These are phyloP conservation scores for Orientallactaga bullata DNA, from an alignment of 2,113 vertebrate species.

Conservation along the genomic window DNA sequence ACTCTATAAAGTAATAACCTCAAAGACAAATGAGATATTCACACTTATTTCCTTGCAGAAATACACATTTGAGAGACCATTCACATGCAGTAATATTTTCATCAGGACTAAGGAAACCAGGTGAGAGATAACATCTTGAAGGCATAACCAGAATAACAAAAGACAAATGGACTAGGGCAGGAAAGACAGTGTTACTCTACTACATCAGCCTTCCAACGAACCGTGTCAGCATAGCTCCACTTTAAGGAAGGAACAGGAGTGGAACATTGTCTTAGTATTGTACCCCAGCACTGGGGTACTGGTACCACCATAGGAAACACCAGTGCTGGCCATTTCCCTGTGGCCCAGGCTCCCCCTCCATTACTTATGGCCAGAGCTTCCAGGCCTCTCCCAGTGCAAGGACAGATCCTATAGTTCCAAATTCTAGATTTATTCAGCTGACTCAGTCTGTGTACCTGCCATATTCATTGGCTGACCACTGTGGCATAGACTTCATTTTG, in stretches of 20 bases:
- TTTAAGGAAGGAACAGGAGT: neutral
- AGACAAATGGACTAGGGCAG: no score
- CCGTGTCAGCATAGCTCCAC: neutral
- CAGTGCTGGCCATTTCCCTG: no score
- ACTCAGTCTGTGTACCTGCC: neutral
- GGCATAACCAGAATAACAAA: neutral
- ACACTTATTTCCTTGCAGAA: neutral
- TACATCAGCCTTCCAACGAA: neutral
- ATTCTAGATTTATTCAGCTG: neutral
- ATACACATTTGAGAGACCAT: neutral
- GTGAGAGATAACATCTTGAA: neutral
- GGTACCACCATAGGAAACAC: neutral
- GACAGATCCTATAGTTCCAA: neutral
- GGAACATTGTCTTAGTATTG: neutral
- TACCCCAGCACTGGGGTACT: neutral
- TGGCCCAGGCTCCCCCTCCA: no score
- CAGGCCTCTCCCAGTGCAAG: neutral
- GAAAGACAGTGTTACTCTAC: neutral
- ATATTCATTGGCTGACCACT: neutral
- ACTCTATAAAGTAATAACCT: neutral
- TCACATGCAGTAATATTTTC: neutral
- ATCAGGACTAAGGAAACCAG: neutral
- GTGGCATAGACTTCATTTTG: neutral
- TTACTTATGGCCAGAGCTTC: neutral
- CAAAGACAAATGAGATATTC: neutral